These are phyloP conservation scores for Zootoca vivipara DNA, from an alignment of 2,113 vertebrate genomes.

Conservation along the genomic window DNA sequence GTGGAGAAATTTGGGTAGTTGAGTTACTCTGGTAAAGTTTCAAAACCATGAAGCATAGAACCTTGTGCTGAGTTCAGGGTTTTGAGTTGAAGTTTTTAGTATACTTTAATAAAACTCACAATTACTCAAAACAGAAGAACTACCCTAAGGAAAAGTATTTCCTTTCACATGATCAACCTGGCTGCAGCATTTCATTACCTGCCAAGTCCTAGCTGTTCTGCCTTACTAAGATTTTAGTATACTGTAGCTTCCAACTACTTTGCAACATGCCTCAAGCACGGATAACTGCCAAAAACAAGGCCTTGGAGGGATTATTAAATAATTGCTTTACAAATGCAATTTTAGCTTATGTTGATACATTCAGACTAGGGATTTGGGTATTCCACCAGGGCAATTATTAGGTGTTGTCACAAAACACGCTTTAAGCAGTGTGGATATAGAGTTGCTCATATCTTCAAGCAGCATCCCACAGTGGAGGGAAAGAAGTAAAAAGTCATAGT, in stretches of 20 bases:
- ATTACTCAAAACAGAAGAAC: slow-evolving; percentile 43
- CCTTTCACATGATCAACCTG: slow-evolving; percentile 30
- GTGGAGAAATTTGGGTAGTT: slow-evolving; percentile 23
- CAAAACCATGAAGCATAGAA: background rate
- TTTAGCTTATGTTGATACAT: background rate
- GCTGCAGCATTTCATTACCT: slow-evolving; percentile 33
- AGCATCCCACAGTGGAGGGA: background rate
- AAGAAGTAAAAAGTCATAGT: background rate
- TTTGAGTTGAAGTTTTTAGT: slow-evolving; percentile 14
- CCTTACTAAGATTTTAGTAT: slow-evolving; percentile 22
- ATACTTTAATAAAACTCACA: slow-evolving; percentile 48
- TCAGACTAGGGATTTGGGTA: slow-evolving; percentile 20
- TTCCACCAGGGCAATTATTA: background rate
- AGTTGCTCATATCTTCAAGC: background rate
- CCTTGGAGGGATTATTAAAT: slow-evolving; percentile 1
- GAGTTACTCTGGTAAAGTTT: background rate
- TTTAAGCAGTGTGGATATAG: background rate
- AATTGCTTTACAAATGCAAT: slow-evolving; percentile 1
- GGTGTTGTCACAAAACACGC: background rate
- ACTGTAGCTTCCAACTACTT: slow-evolving; percentile 49
- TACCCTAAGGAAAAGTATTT: slow-evolving; percentile 35
- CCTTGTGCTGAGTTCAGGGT: background rate
- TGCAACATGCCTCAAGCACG: slow-evolving; percentile 9
- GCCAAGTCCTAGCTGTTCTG: slow-evolving; percentile 39
- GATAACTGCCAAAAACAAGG: slow-evolving; percentile 14